Conservation (phyloP, 2,797 vertebrate species). For the Caiman crocodilus region DNA sequence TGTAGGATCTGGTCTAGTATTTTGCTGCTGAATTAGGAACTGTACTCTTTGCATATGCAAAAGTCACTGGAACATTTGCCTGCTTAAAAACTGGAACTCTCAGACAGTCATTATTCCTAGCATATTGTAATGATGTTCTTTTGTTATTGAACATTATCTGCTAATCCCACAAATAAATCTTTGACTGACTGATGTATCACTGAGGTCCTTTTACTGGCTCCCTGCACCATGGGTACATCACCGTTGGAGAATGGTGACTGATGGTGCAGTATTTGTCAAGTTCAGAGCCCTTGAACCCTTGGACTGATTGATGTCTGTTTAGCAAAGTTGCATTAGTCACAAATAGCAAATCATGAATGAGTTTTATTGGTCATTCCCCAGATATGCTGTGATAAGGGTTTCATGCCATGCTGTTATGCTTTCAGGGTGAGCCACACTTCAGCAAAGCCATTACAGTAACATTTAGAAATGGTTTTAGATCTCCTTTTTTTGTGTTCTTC, state of each 20-base stretch:
- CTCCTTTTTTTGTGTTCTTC: neutral
- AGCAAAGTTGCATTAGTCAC: neutral
- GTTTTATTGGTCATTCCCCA: neutral
- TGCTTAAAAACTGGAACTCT: accelerated
- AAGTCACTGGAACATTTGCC: neutral
- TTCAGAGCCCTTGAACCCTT: neutral
- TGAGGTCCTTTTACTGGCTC: neutral
- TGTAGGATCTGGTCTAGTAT: neutral
- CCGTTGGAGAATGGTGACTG: neutral
- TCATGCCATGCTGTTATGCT: neutral
- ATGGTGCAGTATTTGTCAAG: neutral
- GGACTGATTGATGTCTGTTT: neutral
- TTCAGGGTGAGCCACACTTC: neutral
- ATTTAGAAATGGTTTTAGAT: neutral
- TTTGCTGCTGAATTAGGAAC: neutral
- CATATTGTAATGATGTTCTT: neutral
- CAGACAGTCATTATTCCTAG: neutral
- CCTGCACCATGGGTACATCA: neutral
- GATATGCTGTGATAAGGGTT: neutral
- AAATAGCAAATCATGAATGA: neutral
- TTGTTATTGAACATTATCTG: neutral
- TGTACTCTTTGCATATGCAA: accelerated
- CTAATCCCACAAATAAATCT: neutral
- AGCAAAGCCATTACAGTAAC: neutral
- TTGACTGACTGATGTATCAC: neutral